phyloP scores from a whole-genome alignment of 2,888 invertebrate species.

The Anthophora plumipes region DNA sequence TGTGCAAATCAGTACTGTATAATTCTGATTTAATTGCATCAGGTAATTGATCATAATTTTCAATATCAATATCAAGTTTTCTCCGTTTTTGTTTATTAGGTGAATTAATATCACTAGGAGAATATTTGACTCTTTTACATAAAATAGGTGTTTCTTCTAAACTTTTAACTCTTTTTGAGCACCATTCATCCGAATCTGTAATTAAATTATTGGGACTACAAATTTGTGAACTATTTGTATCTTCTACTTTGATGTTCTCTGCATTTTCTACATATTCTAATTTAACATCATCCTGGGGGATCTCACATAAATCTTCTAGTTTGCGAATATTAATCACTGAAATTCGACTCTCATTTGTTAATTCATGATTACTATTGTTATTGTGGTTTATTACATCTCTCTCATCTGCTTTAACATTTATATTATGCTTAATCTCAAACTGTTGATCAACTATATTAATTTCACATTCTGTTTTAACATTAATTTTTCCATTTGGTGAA shows the following conservation, averaged over 20 bases:
- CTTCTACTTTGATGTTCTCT: constrained; percentile 9
- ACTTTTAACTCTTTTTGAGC: not conserved
- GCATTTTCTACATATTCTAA: not conserved
- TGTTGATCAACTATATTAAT: not conserved
- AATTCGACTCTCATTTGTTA: not conserved
- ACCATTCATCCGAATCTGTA: not conserved
- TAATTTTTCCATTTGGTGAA: not conserved
- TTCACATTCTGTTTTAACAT: not conserved
- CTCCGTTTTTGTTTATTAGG: constrained; percentile 19
- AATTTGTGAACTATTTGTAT: not conserved
- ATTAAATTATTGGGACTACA: not conserved
- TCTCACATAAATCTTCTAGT: constrained; percentile 31
- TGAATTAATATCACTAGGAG: not conserved
- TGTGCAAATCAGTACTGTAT: constrained; percentile 39
- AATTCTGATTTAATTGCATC: constrained; percentile 56
- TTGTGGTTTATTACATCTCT: not conserved
- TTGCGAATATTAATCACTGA: constrained; percentile 28
- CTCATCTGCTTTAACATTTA: not conserved
- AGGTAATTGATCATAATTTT: constrained; percentile 49
- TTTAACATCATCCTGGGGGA: not conserved
- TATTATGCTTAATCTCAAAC: not conserved
- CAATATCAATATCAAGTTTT: constrained; percentile 4
- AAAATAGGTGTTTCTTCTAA: not conserved
- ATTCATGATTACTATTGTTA: not conserved
- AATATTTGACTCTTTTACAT: not conserved